Evolutionary conservation across 2,113 vertebrate species (phyloP), one percentile per base, ranked within the genome.

Genomic region (Trichechus manatus): DNA sequence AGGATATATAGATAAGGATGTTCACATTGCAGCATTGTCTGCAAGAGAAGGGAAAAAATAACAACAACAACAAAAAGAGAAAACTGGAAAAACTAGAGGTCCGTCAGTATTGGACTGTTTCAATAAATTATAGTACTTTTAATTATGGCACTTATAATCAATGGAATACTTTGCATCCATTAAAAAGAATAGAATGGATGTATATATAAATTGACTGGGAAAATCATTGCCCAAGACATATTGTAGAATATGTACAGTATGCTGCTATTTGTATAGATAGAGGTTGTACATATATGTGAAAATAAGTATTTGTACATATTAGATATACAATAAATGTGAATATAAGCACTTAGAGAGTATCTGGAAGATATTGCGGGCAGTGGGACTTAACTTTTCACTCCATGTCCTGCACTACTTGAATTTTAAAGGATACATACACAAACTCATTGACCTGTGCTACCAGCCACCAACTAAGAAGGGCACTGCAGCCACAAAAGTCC

Each of bases 401-500:
- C 36, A 1, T 0, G n/a, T 17, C 5, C 56, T 13, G 7, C 10
- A 36, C 13, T 56, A 25, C 33, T 53, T 44, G 8, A 56, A 64
- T 23, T 82, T 7, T 13, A 36, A 44, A 77, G 25, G 5, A 20
- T 23, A 33, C n/a, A n/a, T n/a, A n/a, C n/a, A n/a, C 0, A 8
- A 81, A 53, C 25, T 27, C 63, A 36, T 17, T 0, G 4, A 64
- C 64, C 22, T 17, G 68, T 1, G 25, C 31, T 36, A 10, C 70
- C 36, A 0, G 27, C 50, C 36, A 29, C 64, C 3, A 3, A 42
- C n/a, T 0, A 8, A 10, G 3, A 50, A 31, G 31, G 66, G 70
- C 61, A 17, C n/a, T 6, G 11, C 15, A 1, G 36, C n/a, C 42
- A 0, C 3, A 39, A 0, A 1, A 3, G 36, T 4, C n/a, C 1